Evolutionary conservation across 2,113 vertebrate species (phyloP).

Genomic region (Cynocephalus volans): DNA sequence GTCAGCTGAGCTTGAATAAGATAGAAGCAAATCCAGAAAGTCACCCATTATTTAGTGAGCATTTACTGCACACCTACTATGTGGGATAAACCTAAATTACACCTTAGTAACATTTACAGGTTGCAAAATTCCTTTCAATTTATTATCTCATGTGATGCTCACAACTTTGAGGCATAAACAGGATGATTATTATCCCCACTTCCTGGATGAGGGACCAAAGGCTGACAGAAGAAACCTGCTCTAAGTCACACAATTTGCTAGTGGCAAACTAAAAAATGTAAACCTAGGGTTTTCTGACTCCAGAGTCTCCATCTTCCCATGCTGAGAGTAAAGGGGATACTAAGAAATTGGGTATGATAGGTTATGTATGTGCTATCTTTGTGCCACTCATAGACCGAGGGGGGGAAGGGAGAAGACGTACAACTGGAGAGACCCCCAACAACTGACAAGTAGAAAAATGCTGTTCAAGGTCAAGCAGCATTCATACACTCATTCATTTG

Average conservation of each 20-base stretch:
- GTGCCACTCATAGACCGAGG: neutral
- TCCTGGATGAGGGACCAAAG: neutral
- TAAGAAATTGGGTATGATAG: neutral
- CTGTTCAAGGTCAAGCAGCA: neutral
- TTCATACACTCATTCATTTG: neutral
- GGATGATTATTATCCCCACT: neutral
- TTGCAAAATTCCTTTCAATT: constrained; percentile 5
- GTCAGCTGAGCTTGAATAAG: neutral
- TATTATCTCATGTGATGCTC: neutral
- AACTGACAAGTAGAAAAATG: neutral
- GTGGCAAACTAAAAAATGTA: neutral
- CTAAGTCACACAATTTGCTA: neutral
- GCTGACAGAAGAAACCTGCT: neutral
- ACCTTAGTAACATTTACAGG: neutral
- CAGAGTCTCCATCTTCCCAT: neutral
- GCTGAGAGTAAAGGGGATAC: neutral
- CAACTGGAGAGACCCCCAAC: neutral
- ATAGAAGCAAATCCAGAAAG: constrained; percentile 40
- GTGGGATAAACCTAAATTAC: neutral
- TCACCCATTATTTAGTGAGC: neutral
- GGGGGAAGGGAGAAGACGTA: too few species aligned
- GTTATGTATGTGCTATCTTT: neutral
- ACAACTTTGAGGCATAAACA: neutral
- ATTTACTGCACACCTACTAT: neutral
- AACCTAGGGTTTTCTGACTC: neutral